Evolutionary conservation across 2,113 vertebrate species (phyloP), one percentile per base, ranked within the genome.

Genomic region (Shinisaurus crocodilurus): DNA sequence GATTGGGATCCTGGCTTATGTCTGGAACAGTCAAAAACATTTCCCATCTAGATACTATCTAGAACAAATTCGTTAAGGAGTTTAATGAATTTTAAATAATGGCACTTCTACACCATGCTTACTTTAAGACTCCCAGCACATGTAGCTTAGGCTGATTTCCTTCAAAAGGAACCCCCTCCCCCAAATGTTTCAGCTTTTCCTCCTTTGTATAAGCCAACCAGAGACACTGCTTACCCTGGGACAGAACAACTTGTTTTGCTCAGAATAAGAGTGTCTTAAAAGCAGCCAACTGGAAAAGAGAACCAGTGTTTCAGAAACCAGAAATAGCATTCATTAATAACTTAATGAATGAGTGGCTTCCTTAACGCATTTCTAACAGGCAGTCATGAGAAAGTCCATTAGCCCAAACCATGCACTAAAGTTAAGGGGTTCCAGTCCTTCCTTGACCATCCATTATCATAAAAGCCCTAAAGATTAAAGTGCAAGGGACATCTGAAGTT

Each of bases 141-240:
- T 0, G 32, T 86, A 88, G 74, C 20, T 50, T 4, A 75, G 69
- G 9, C 48, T 40, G 74, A 77, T 92, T 92, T 23, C 91, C 92
- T 94, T 92, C 63, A 94, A 91, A 76, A 89, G 0, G 88, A 92
- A n/a, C 77, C 13, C 54, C 54, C n/a, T n/a, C n/a, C 3, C 20
- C 57, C 1, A 63, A 90, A 76, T 57, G 9, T 82, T 89, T 95
- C 94, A 94, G 90, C 93, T 90, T 76, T 95, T 93, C 89, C 93
- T 75, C 2, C 72, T 82, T 89, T 91, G 8, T 27, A 18, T 8
- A 57, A 43, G 90, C 92, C 91, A 93, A 91, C 89, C 72, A 88
- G 86, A 93, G 86, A 85, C 0, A 3, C 43, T 81, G 76, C 87
- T 65, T 92, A 90, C 92, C 91, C 91, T 86, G 89, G 91, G 80